Evolutionary conservation across 2,888 invertebrate species (phyloP).

Genomic region (Pseudococcus longispinus): DNA sequence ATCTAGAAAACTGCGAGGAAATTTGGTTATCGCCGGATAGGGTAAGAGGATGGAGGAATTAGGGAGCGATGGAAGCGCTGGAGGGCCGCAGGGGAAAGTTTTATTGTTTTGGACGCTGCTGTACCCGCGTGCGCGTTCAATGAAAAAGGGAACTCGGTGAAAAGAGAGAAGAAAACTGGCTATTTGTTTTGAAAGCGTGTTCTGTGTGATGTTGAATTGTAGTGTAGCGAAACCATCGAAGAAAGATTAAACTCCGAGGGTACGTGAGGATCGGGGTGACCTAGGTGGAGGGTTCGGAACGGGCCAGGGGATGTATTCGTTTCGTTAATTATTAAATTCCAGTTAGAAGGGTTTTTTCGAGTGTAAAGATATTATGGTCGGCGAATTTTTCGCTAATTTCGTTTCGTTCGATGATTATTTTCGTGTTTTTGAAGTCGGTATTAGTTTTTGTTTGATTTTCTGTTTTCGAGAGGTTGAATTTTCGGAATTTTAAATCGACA

Average conservation of each 20-base stretch:
- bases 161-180: constrained; percentile 9
- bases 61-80: neutral
- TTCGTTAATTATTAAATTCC: constrained; percentile 11
- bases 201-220: constrained; percentile 11
- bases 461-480: neutral
- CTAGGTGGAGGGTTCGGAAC: neutral
- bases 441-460: neutral
- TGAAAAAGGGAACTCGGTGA: neutral
- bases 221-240: neutral
- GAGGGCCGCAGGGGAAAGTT: neutral
- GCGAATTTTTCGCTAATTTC: neutral
- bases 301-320: neutral
- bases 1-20: neutral
- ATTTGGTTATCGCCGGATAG: neutral
- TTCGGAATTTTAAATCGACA: neutral
- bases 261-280: neutral
- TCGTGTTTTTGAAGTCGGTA: neutral
- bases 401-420: neutral
- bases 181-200: constrained; percentile 16
- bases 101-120: neutral
- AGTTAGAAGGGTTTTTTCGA: neutral
- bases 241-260: neutral
- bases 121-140: constrained; percentile 5
- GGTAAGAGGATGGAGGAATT: neutral
- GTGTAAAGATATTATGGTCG: neutral